These are phyloP conservation scores for Drosophila pruinosa DNA, from an alignment of 1,140 invertebrate genomes.

Conservation along the genomic window DNA sequence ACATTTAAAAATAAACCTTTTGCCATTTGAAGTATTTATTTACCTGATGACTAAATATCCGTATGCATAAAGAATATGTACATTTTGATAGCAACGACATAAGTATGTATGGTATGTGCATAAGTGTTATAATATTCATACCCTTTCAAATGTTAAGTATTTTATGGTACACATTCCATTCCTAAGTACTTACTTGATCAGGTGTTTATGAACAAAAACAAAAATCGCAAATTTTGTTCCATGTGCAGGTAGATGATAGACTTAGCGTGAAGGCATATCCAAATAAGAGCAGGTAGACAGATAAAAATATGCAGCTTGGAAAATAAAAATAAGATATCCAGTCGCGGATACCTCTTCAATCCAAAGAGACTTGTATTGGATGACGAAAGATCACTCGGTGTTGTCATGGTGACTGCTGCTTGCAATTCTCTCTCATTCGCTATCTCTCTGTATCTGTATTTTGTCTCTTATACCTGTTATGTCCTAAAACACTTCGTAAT, in stretches of 20 bases:
- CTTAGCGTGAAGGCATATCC: constrained; percentile 70
- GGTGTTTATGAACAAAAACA: not conserved
- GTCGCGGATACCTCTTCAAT: constrained; percentile 2
- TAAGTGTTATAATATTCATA: no score
- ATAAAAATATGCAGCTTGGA: constrained; percentile 24
- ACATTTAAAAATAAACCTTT: constrained; percentile 52
- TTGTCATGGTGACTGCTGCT: constrained; percentile 27
- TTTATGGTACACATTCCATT: constrained; percentile 27
- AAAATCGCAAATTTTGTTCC: not conserved
- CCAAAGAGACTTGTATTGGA: constrained; percentile 5
- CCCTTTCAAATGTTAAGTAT: not conserved
- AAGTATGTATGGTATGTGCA: not conserved
- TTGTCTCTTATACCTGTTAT: constrained; percentile 60
- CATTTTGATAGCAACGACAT: no score
- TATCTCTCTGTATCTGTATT: not conserved
- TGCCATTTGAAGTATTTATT: not conserved
- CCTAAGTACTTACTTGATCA: no score
- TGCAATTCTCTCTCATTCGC: not conserved
- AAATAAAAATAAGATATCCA: constrained; percentile 22
- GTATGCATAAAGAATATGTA: no score
- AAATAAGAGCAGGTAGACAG: constrained; percentile 66
- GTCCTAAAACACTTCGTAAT: constrained; percentile 51
- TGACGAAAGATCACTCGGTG: constrained; percentile 36
- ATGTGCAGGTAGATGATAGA: constrained; percentile 40
- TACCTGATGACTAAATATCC: not conserved